Percentiles rank a stretch among this genome's conserved stretches.
Evolutionary conservation across 2,888 invertebrate species (phyloP).

Genomic region (Leuctra nigra): DNA sequence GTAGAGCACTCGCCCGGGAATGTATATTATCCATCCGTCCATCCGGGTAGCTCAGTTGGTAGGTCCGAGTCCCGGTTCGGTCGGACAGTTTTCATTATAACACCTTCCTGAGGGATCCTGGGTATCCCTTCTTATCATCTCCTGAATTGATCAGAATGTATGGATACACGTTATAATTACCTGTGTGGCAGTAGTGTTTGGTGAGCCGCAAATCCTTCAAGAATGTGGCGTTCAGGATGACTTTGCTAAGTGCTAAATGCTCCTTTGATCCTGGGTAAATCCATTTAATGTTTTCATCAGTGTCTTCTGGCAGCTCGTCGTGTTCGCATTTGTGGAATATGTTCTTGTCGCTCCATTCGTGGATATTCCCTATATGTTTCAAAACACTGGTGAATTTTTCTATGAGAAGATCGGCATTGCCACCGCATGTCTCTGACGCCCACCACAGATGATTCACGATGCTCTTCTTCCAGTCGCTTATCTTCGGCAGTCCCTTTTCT

Average conservation of each 20-base stretch:
- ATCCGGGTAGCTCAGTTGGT: too few species aligned
- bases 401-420: background rate
- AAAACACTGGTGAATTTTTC: background rate
- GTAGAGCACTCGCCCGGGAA: too few species aligned
- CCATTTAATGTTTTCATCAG: too few species aligned
- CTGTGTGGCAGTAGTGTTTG: background rate
- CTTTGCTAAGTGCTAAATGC: background rate
- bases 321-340: background rate
- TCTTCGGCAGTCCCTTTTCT: background rate
- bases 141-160: background rate
- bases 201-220: background rate
- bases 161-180: background rate
- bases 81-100: too few species aligned
- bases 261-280: background rate
- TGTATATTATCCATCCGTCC: too few species aligned
- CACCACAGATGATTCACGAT: background rate
- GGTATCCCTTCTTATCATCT: background rate
- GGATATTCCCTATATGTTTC: background rate
- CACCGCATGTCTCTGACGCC: background rate
- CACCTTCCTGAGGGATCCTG: too few species aligned
- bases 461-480: background rate
- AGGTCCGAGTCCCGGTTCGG: too few species aligned
- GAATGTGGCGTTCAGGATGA: background rate
- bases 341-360: background rate
- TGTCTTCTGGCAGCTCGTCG: background rate